These are phyloP conservation scores for Trematomus loennbergii DNA, from an alignment of 2,113 vertebrate genomes.

Conservation along the genomic window DNA sequence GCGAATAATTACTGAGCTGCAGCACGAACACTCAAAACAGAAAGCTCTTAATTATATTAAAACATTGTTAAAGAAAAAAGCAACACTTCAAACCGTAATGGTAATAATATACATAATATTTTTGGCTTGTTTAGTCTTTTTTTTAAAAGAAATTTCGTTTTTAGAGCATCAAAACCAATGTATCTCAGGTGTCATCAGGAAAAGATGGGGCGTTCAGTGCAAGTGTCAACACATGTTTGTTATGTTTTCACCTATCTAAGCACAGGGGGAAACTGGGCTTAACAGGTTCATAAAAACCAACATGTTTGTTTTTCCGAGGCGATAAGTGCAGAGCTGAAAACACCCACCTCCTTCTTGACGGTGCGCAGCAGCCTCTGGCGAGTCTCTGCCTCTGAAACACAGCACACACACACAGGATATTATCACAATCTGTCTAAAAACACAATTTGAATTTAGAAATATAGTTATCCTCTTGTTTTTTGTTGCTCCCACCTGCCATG, in stretches of 20 bases:
- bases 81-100: not conserved
- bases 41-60: not conserved
- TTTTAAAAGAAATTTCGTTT: not conserved
- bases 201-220: not conserved
- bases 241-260: not conserved
- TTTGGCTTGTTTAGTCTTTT: not conserved
- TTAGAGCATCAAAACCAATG: not conserved
- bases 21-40: slow-evolving; percentile 6
- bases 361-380: slow-evolving; percentile 94
- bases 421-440: not conserved
- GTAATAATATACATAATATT: not conserved
- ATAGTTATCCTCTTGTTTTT: not conserved
- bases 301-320: slow-evolving; percentile 75
- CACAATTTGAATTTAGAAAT: not conserved
- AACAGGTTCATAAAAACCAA: slow-evolving; percentile 24
- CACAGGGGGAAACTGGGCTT: not conserved
- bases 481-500: slow-evolving; percentile 83
- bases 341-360: slow-evolving; percentile 96
- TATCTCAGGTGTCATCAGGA: slow-evolving; percentile 6
- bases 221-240: not conserved
- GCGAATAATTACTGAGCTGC: slow-evolving; percentile 31
- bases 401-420: slow-evolving; percentile 31
- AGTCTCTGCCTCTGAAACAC: slow-evolving; percentile 89
- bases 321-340: slow-evolving; percentile 67
- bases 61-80: not conserved